Conservation (phyloP, 2,797 vertebrate species). For the Anabas testudineus region DNA sequence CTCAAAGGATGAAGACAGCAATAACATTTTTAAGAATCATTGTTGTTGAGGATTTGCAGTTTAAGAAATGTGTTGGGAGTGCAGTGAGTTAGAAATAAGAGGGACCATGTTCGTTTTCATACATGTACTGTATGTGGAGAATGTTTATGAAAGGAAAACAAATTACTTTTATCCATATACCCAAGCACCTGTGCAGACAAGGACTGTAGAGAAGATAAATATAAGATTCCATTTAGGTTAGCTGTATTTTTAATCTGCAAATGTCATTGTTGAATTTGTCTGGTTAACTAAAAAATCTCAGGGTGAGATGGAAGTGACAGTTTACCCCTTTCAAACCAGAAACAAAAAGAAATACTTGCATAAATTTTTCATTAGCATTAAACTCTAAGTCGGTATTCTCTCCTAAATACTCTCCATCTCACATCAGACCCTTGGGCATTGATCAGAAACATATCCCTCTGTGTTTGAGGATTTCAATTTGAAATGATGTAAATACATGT, state of each 20-base stretch:
- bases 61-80: conserved; percentile 39
- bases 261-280: conserved; percentile 52
- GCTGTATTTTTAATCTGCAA: conserved; percentile 37
- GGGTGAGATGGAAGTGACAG: conserved; percentile 70
- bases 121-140: conserved; percentile 54
- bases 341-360: conserved; percentile 34
- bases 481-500: conserved; percentile 92
- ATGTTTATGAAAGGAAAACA: conserved; percentile 54
- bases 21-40: conserved; percentile 38
- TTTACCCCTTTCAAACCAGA: conserved; percentile 55
- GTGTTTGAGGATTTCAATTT: conserved; percentile 75
- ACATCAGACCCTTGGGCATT: conserved; percentile 37
- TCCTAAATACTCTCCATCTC: conserved; percentile 32
- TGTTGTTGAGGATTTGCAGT: conserved; percentile 43
- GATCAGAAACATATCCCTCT: conserved; percentile 73
- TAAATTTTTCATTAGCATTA: conserved; percentile 25
- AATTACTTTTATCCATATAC: conserved; percentile 49
- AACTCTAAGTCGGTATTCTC: conserved; percentile 38
- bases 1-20: conserved; percentile 64
- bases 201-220: conserved; percentile 34
- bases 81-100: conserved; percentile 58
- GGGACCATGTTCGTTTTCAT: conserved; percentile 63
- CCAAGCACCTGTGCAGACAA: conserved; percentile 50
- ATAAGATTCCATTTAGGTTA: conserved; percentile 31
- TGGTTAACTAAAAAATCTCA: conserved; percentile 76